These are phyloP conservation scores for Diorhabda carinulata DNA, from an alignment of 1,140 invertebrate species.

Conservation along the genomic window DNA sequence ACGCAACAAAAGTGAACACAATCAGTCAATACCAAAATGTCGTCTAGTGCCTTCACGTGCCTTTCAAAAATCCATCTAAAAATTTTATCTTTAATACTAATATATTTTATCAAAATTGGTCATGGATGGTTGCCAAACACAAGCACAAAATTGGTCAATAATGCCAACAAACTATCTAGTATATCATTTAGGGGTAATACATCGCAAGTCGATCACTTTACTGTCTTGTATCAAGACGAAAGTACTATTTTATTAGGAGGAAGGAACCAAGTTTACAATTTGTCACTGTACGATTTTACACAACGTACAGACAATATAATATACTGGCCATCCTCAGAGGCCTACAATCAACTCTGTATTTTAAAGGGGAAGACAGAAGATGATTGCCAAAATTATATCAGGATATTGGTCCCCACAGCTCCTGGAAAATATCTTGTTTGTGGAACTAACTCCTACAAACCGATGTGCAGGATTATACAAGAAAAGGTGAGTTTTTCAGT, in stretches of 20 bases:
- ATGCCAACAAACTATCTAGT: slow-evolving; percentile 37
- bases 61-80: slow-evolving; percentile 19
- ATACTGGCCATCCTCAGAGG: slow-evolving; percentile 77
- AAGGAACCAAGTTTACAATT: slow-evolving; percentile 78
- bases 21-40: slow-evolving; percentile 16
- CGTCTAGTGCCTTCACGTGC: slow-evolving; percentile 29
- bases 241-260: slow-evolving; percentile 51
- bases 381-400: slow-evolving; percentile 94
- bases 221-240: slow-evolving; percentile 53
- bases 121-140: slow-evolving; percentile 44
- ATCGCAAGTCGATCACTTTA: slow-evolving; percentile 49
- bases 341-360: slow-evolving; percentile 78
- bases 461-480: slow-evolving; percentile 78
- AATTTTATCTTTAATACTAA: slow-evolving; percentile 22
- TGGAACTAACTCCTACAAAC: slow-evolving; percentile 96
- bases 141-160: slow-evolving; percentile 41
- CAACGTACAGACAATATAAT: slow-evolving; percentile 56
- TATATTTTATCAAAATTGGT: slow-evolving; percentile 23
- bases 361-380: slow-evolving; percentile 86
- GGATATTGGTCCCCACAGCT: slow-evolving; percentile 71
- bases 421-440: slow-evolving; percentile 81
- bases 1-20: slow-evolving; percentile 18
- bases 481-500: slow-evolving; percentile 50
- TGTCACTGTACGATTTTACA: slow-evolving; percentile 67
- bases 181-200: slow-evolving; percentile 43